These are phyloP conservation scores for Thera obeliscata DNA, from an alignment of 2,888 invertebrate genomes.

Conservation along the genomic window DNA sequence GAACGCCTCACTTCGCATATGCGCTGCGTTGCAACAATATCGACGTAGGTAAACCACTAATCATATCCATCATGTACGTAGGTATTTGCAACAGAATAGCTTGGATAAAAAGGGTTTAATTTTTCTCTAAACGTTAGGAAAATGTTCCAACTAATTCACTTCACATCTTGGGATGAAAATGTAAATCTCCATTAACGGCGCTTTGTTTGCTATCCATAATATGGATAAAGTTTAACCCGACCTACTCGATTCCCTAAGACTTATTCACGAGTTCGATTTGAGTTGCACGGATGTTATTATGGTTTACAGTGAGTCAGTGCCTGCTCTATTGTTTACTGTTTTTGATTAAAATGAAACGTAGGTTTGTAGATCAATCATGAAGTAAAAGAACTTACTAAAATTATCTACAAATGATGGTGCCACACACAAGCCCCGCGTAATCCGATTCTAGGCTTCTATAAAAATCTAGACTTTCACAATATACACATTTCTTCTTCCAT, in stretches of 20 bases:
- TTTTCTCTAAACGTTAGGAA: background rate
- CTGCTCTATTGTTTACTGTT: background rate
- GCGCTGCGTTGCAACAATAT: conserved; percentile 36
- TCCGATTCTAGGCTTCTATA: too few relatives aligned
- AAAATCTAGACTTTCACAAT: too few relatives aligned
- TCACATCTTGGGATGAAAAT: too few relatives aligned
- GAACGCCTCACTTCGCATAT: conserved; percentile 33
- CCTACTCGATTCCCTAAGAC: background rate
- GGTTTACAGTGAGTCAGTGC: background rate
- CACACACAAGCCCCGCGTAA: too few relatives aligned
- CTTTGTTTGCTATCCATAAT: too few relatives aligned
- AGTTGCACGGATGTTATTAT: background rate
- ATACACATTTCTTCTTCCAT: too few relatives aligned
- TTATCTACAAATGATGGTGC: too few relatives aligned
- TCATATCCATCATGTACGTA: background rate
- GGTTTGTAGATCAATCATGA: too few relatives aligned
- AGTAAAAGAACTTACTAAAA: too few relatives aligned
- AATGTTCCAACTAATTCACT: background rate
- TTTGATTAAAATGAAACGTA: background rate
- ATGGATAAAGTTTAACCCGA: too few relatives aligned
- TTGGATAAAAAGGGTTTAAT: background rate
- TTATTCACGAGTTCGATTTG: background rate
- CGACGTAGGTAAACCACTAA: conserved; percentile 20
- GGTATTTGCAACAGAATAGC: background rate
- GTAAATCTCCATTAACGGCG: too few relatives aligned